Conservation (phyloP, 1,140 invertebrate genomes). For the Euschistus heros region DNA sequence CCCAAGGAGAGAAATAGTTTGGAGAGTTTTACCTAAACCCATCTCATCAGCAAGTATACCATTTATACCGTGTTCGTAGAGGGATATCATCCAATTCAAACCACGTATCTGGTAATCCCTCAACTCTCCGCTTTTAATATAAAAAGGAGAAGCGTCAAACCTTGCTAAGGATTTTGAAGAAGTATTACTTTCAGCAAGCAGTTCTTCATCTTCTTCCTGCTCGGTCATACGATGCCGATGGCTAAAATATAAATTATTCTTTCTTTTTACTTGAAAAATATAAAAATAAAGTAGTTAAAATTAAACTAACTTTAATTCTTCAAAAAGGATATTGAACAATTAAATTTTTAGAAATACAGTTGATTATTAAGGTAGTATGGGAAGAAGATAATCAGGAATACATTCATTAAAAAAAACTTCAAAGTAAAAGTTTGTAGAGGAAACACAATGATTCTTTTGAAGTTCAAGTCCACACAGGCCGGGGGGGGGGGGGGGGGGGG, state of each 20-base stretch:
- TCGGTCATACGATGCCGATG: constrained; percentile 97
- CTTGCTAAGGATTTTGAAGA: constrained; percentile 64
- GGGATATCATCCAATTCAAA: constrained; percentile 97
- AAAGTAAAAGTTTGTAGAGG: no score
- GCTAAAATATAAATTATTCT: constrained; percentile 38
- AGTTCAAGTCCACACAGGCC: no score
- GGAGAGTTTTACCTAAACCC: constrained; percentile 97
- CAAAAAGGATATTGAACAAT: no score
- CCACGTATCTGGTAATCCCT: constrained; percentile 98
- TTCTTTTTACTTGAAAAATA: no score
- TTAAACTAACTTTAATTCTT: no score
- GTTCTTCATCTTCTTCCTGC: constrained; percentile 98
- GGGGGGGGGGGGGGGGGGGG: no score
- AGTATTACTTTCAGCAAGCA: constrained; percentile 79
- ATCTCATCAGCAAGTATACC: constrained; percentile 99
- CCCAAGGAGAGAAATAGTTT: constrained; percentile 95
- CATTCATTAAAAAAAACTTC: no score
- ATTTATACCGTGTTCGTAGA: constrained; percentile 98
- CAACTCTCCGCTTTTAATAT: constrained; percentile 86
- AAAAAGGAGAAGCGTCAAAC: constrained; percentile 85
- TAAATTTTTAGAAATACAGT: no score
- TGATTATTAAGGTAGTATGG: no score
- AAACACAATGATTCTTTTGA: no score
- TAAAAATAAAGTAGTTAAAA: no score
- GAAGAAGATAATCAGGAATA: no score